Evolutionary conservation across 2,888 invertebrate genomes (phyloP), one percentile per base, ranked within the genome.

Genomic region (Allophyes oxyacanthae): DNA sequence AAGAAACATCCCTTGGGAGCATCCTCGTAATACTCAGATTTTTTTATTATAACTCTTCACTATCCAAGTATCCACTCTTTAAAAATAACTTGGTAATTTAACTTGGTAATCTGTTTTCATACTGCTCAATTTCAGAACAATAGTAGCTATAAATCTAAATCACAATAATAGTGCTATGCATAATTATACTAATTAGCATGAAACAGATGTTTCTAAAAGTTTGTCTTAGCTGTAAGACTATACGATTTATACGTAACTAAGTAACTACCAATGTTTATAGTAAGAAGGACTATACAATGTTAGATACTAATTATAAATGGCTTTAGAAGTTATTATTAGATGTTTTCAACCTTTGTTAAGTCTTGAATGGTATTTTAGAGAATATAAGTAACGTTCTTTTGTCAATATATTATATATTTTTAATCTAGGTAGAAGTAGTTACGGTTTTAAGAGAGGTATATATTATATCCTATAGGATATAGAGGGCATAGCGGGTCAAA

Each of bases 201-300:
- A 15, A 44, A 40, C 34, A 64, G 32, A 36, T 57, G 37, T 63
- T 42, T 33, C 30, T 10, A 11, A 38, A 52, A 40, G 3, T 28
- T 30, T 43, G 20, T 33, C 37, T n/a, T 37, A 36, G 41, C 38
- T 38, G 25, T 40, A 40, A 1, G n/a, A n/a, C n/a, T 2, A 41
- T 13, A 9, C 13, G 5, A 40, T 8, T 25, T n/a, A 40, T 7
- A 40, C 9, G 25, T 40, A 40, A n/a, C n/a, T n/a, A 1, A 3
- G 20, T 20, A n/a, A 28, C 28, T 25, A n/a, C 15, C 10, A 28
- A 28, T 28, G 28, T 26, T 14, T 28, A 41, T 14, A 14, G 14
- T 14, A 28, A 7, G 10, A 10, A 13, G 10, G 13, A 28, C 28
- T 10, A 38, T 1, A 34, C 30, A 9, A 25, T 46, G 15, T 38